Evolutionary conservation across 1,140 invertebrate species (phyloP).

Genomic region (Notospermus geniculatus): DNA sequence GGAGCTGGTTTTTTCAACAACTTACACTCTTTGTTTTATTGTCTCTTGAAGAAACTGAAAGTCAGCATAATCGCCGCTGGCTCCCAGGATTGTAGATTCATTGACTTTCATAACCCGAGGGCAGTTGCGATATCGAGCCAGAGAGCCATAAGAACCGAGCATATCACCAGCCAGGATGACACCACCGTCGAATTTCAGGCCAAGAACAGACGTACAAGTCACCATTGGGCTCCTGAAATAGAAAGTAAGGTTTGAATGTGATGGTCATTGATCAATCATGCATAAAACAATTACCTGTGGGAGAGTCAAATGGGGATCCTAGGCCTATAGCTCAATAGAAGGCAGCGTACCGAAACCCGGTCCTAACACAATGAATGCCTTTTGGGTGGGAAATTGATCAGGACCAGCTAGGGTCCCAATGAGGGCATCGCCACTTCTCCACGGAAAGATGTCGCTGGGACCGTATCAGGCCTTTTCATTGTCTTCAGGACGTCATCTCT

Average conservation of each 20-base stretch:
- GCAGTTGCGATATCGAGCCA: constrained; percentile 82
- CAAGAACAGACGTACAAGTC: constrained; percentile 88
- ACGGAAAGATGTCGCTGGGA: no score
- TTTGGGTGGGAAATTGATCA: no score
- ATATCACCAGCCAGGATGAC: constrained; percentile 88
- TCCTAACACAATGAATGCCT: no score
- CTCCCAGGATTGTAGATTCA: constrained; percentile 81
- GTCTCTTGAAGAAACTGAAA: constrained; percentile 85
- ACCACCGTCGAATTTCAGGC: constrained; percentile 81
- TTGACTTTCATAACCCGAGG: constrained; percentile 85
- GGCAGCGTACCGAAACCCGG: no score
- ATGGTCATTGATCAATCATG: no score
- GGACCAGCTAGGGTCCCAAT: no score
- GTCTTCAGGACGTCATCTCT: no score
- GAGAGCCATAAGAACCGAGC: constrained; percentile 86
- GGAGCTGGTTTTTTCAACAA: constrained; percentile 21
- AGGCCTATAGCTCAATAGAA: no score
- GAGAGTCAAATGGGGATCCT: no score
- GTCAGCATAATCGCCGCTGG: constrained; percentile 92
- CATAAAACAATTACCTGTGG: no score
- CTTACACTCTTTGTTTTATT: constrained; percentile 90
- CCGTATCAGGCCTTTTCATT: no score
- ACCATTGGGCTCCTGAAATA: constrained; percentile 73
- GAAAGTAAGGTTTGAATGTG: constrained; percentile 17
- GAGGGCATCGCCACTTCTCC: no score